Evolutionary conservation across 2,888 invertebrate genomes (phyloP), one percentile per base, ranked within the genome.

Genomic region (Gerosis bhagava): DNA sequence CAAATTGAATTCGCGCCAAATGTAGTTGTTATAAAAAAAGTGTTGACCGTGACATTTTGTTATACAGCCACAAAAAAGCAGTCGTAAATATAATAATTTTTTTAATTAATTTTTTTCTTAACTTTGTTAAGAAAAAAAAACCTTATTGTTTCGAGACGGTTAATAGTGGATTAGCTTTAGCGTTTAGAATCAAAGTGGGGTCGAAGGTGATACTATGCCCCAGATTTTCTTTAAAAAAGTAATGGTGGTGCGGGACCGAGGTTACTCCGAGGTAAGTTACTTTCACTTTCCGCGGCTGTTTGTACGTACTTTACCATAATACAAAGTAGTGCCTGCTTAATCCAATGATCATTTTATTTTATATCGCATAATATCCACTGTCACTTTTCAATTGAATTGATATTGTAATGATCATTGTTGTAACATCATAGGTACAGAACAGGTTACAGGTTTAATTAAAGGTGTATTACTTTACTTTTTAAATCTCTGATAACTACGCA

Each of bases 221-320:
- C 87, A 86, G 79, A 80, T 88, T 78, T 88, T 86, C 79, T 88
- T 88, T 65, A 87, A 87, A 87, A 88, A 87, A 78, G 87, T 88
- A 54, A 86, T 88, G 87, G 79, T 87, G 65, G 75, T 88, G 61
- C 74, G 73, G 73, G 83, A 86, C 50, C 84, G 83, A 56, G 75
- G 73, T 54, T 62, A 78, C 63, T 77, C 73, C 79, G 86, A 88
- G 87, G 87, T 88, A 61, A 86, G 83, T 70, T 39, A 81, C 87
- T 88, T 88, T 87, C 84, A 83, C 87, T 86, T 80, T 77, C 70
- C 59, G 67, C 59, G 45, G 56, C 50, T 55, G 53, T 41, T 49
- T 51, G 59, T 45, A 28, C 15, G 42, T 32, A 35, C 35, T 42
- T 49, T 40, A 49, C 39, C 31, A 46, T 46, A 51, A 19, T 25